These are phyloP conservation scores for Pseudanteris insignis DNA, from an alignment of 2,888 invertebrate species.

Conservation along the genomic window DNA sequence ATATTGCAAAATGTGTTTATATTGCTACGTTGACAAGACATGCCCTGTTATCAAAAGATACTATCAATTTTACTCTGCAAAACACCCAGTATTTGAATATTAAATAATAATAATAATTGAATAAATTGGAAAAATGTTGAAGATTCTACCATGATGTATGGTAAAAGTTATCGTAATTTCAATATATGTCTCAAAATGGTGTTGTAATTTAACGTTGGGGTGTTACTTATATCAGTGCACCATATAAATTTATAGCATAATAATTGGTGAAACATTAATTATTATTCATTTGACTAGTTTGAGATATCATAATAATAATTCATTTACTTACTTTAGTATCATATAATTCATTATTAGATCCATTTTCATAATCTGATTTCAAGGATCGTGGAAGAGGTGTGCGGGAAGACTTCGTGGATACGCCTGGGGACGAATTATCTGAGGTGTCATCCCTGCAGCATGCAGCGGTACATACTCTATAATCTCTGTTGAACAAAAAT, in stretches of 20 bases:
- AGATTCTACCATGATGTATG: too few species aligned
- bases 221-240: too few species aligned
- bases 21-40: slow-evolving; percentile 54
- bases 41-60: slow-evolving; percentile 46
- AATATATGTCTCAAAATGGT: too few species aligned
- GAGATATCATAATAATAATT: not conserved
- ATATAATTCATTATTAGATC: slow-evolving; percentile 59
- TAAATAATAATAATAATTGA: too few species aligned
- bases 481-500: slow-evolving; percentile 53
- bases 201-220: too few species aligned
- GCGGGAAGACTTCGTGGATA: slow-evolving; percentile 58
- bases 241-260: too few species aligned
- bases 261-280: too few species aligned
- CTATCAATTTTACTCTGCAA: too few species aligned
- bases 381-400: slow-evolving; percentile 54
- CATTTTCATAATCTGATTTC: slow-evolving; percentile 58
- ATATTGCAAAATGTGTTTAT: slow-evolving; percentile 61
- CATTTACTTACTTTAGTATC: slow-evolving; percentile 55
- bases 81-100: too few species aligned
- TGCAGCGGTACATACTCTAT: slow-evolving; percentile 62
- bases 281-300: too few species aligned
- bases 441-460: slow-evolving; percentile 63
- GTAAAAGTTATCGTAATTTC: too few species aligned
- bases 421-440: slow-evolving; percentile 59
- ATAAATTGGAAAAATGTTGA: too few species aligned